phyloP scores from a whole-genome alignment of 2,113 vertebrate species.

The Anser brachyrhynchus region DNA sequence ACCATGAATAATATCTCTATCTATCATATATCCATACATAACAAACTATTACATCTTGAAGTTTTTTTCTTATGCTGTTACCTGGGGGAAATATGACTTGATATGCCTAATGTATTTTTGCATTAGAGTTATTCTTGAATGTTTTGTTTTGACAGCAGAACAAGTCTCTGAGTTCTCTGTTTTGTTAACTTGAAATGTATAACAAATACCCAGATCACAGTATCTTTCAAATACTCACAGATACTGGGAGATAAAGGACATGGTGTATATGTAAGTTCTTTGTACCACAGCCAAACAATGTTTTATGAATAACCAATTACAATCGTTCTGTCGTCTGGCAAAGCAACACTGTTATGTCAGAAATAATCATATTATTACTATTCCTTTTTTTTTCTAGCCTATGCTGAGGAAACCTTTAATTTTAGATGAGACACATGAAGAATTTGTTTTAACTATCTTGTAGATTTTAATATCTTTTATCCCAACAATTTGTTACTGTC shows the following conservation, averaged over 20 bases:
- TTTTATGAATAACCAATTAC: constrained; percentile 21
- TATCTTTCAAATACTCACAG: not conserved
- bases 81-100: not conserved
- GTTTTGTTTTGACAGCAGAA: constrained; percentile 16
- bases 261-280: not conserved
- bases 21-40: not conserved
- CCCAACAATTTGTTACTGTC: not conserved
- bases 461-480: constrained; percentile 1
- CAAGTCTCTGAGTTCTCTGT: not conserved
- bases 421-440: not conserved
- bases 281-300: not conserved
- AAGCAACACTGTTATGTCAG: not conserved
- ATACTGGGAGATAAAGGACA: not conserved
- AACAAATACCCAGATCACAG: not conserved
- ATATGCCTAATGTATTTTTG: not conserved
- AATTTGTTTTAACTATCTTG: not conserved
- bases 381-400: constrained; percentile 13
- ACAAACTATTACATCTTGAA: not conserved
- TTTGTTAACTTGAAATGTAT: not conserved
- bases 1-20: not conserved
- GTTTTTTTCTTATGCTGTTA: not conserved
- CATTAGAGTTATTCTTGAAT: not conserved
- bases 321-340: not conserved
- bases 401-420: not conserved
- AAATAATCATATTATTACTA: not conserved